Conservation (phyloP, 2,797 vertebrate genomes). For the Sebastes steindachneri region DNA sequence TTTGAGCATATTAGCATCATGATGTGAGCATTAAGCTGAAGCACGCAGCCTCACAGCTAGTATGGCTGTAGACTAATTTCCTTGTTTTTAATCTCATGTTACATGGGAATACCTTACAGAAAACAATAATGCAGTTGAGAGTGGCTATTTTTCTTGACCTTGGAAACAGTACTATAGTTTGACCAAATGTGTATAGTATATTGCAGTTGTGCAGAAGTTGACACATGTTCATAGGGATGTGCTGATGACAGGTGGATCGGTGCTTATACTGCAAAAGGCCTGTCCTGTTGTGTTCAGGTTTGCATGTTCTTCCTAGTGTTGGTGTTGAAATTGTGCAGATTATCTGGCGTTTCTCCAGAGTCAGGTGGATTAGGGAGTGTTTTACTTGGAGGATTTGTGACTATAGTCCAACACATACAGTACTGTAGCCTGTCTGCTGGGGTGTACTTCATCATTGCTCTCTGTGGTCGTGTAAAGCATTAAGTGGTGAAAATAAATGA, state of each 20-base stretch:
- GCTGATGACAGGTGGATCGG: not conserved
- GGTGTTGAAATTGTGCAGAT: not conserved
- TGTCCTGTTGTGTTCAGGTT: not conserved
- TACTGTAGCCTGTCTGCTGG: not conserved
- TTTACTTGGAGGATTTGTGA: not conserved
- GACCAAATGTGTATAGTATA: not conserved
- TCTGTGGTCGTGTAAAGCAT: not conserved
- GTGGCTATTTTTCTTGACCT: not conserved
- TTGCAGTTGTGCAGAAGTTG: not conserved
- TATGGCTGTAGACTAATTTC: not conserved
- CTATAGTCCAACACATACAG: not conserved
- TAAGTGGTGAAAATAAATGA: conserved; percentile 12
- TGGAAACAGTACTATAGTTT: not conserved
- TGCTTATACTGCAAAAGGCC: not conserved
- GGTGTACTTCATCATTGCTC: not conserved
- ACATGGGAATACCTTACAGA: not conserved
- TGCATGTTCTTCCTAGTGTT: not conserved
- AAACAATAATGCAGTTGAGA: not conserved
- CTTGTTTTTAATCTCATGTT: not conserved
- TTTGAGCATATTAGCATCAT: not conserved
- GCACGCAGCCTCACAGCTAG: not conserved
- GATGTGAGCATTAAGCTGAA: not conserved
- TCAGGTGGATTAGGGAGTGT: not conserved
- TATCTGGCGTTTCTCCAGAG: not conserved
- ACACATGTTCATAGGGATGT: not conserved